phyloP scores from a whole-genome alignment of 2,888 invertebrate species.

The Dione vanillae region DNA sequence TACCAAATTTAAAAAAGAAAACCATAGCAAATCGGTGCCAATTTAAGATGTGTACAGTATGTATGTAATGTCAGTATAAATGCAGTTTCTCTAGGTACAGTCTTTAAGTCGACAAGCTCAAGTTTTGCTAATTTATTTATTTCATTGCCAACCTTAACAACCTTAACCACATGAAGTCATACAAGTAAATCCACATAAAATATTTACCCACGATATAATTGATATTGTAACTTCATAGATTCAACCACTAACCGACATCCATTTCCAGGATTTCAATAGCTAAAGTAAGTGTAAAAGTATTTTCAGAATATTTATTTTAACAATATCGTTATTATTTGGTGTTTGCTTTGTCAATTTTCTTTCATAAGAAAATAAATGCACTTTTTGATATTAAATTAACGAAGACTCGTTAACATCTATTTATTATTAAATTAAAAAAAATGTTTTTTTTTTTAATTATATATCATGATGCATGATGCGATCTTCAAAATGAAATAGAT shows the following conservation, averaged over 20 bases:
- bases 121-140: background rate
- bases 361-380: background rate
- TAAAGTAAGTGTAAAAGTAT: conserved; percentile 69
- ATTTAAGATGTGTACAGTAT: too few relatives aligned
- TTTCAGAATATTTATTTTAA: conserved; percentile 43
- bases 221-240: conserved; percentile 69
- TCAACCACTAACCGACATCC: conserved; percentile 67
- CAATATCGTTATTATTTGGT: conserved; percentile 37
- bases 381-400: background rate
- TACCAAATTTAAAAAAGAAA: conserved; percentile 62
- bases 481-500: too few relatives aligned
- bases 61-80: background rate
- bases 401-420: background rate
- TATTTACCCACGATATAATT: conserved; percentile 63
- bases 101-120: too few relatives aligned
- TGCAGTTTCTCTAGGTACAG: too few relatives aligned
- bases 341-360: conserved; percentile 45
- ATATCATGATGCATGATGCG: too few relatives aligned
- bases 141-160: conserved; percentile 62
- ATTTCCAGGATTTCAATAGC: conserved; percentile 67
- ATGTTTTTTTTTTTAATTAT: too few relatives aligned
- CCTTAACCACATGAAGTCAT: conserved; percentile 75
- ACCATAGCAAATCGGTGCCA: background rate
- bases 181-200: conserved; percentile 69
- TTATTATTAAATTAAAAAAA: too few relatives aligned